Conservation (phyloP, 1,140 invertebrate species). For the Neocloeon triangulifer region DNA sequence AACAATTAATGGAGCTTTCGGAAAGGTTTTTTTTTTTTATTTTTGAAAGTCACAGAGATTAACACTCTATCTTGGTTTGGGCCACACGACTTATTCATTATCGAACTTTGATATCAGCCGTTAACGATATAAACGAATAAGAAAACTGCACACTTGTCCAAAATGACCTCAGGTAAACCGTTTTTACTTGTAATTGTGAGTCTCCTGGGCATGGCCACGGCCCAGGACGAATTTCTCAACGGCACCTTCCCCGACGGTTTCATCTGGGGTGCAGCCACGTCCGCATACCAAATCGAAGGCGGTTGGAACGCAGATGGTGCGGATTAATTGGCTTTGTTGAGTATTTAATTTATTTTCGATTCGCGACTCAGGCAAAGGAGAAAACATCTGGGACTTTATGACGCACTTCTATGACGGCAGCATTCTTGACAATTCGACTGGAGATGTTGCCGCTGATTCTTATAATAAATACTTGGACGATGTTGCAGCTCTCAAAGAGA, state of each 20-base stretch:
- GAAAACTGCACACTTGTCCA: background rate
- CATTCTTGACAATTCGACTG: constrained; percentile 23
- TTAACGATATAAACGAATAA: constrained; percentile 4
- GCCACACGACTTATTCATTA: too few relatives aligned
- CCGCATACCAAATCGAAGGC: constrained; percentile 43
- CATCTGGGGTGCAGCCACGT: constrained; percentile 24
- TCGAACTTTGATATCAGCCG: background rate
- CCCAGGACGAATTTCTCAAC: constrained; percentile 5
- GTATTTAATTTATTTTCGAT: constrained; percentile 3
- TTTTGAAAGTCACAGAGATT: too few relatives aligned
- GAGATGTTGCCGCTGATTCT: constrained; percentile 29
- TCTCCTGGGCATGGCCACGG: background rate
- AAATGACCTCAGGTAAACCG: constrained; percentile 8
- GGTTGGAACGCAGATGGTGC: constrained; percentile 40
- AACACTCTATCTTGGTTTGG: too few relatives aligned
- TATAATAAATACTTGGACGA: constrained; percentile 27
- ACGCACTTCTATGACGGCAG: constrained; percentile 21
- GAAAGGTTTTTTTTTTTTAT: too few relatives aligned
- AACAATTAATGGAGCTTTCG: too few relatives aligned
- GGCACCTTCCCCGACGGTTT: constrained; percentile 26
- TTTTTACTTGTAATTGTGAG: background rate
- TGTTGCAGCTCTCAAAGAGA: constrained; percentile 18
- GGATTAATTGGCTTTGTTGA: too few relatives aligned
- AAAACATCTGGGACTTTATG: constrained; percentile 29
- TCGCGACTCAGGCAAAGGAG: constrained; percentile 22